A percentile compares a stretch with the other conserved stretches of the same genome.
Conservation (phyloP, 2,888 invertebrate species). For the Hemithea aestivaria region DNA sequence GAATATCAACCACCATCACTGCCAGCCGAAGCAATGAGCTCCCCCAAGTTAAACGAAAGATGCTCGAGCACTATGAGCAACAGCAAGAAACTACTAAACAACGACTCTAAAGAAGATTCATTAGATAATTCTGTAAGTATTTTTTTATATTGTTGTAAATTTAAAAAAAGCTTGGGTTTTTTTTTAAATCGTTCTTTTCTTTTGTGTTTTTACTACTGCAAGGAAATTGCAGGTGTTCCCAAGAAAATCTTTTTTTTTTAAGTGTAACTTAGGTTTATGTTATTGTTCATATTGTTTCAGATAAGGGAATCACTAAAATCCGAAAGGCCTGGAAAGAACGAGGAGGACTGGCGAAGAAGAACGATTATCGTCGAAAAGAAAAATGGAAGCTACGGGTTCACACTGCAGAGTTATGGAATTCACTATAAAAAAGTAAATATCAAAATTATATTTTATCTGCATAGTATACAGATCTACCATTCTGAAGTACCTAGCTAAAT, state of each 20-base stretch:
- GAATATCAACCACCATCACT: constrained; percentile 6
- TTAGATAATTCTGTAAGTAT: constrained; percentile 68
- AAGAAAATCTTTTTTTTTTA: background rate
- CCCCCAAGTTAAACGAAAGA: constrained; percentile 67
- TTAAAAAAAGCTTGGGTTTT: too few relatives aligned
- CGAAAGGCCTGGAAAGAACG: constrained; percentile 62
- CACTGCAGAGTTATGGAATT: constrained; percentile 97
- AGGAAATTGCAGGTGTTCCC: too few relatives aligned
- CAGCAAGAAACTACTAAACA: constrained; percentile 55
- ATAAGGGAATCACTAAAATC: constrained; percentile 63
- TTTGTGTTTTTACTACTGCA: too few relatives aligned
- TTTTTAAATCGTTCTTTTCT: too few relatives aligned
- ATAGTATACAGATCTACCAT: too few relatives aligned
- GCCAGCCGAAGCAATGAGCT: constrained; percentile 48
- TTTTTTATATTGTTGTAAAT: background rate
- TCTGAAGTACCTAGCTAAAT: too few relatives aligned
- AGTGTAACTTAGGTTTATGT: background rate
- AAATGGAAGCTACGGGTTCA: constrained; percentile 95
- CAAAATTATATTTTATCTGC: too few relatives aligned
- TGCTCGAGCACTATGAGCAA: constrained; percentile 64
- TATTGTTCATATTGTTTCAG: constrained; percentile 32
- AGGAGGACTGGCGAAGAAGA: constrained; percentile 91
- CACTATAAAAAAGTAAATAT: constrained; percentile 88
- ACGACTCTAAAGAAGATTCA: constrained; percentile 65
- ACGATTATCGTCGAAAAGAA: constrained; percentile 96